Evolutionary conservation across 2,797 vertebrate genomes (phyloP).

Genomic region (Apodemus agrarius): DNA sequence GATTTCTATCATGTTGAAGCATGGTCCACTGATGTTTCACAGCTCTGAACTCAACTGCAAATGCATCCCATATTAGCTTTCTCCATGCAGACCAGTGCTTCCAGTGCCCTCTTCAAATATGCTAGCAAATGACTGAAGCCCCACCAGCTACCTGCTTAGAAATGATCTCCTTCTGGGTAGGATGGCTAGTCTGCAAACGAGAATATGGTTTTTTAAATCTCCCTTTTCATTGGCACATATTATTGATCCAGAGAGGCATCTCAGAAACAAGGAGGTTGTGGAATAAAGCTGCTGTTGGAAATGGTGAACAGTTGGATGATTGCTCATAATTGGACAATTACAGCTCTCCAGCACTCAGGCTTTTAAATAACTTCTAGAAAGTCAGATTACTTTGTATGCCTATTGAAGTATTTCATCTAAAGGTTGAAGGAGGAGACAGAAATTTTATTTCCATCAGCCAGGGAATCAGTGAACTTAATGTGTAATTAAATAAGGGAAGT

Average conservation of each 20-base stretch:
- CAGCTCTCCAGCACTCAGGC: not conserved
- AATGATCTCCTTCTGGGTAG: not conserved
- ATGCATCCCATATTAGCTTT: not conserved
- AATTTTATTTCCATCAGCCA: constrained; percentile 21
- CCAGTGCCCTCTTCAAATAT: not conserved
- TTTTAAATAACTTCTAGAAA: constrained; percentile 59
- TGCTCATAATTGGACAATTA: constrained; percentile 28
- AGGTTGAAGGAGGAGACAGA: not conserved
- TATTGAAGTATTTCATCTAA: constrained; percentile 3
- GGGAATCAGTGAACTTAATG: not conserved
- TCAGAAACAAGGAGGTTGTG: not conserved
- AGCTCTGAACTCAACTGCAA: not conserved
- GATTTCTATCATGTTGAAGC: not conserved
- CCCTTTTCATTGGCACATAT: not conserved
- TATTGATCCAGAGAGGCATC: constrained; percentile 3
- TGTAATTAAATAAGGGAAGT: constrained; percentile 38
- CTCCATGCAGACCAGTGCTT: not conserved
- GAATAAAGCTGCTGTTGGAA: not conserved
- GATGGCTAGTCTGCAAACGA: not conserved
- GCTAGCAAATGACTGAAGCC: not conserved
- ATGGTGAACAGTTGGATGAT: not conserved
- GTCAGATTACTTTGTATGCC: constrained; percentile 3
- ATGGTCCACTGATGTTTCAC: not conserved
- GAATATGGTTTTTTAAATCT: not conserved
- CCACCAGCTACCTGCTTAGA: not conserved